These are phyloP conservation scores for Drosophila hamatofila DNA, from an alignment of 2,888 invertebrate genomes.

Conservation along the genomic window DNA sequence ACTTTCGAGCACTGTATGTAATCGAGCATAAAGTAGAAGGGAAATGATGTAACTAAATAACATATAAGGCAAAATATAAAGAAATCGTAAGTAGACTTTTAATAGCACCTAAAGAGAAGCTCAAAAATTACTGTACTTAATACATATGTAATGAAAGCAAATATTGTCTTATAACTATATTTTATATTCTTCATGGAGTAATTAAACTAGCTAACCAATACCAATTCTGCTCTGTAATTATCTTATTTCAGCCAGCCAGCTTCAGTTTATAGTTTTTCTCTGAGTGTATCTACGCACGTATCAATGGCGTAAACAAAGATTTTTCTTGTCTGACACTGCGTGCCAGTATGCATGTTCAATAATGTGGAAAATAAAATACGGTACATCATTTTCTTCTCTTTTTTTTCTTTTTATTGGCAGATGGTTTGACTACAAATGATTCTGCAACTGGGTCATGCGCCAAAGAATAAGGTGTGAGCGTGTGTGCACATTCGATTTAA, in stretches of 20 bases:
- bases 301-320: slow-evolving; percentile 63
- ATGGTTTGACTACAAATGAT: slow-evolving; percentile 43
- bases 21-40: slow-evolving; percentile 31
- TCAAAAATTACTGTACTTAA: too few species aligned
- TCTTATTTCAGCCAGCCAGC: neutral
- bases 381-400: slow-evolving; percentile 46
- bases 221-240: too few species aligned
- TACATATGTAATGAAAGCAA: too few species aligned
- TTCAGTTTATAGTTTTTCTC: neutral
- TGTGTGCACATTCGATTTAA: slow-evolving; percentile 15
- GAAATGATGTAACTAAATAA: slow-evolving; percentile 71
- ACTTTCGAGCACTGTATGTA: slow-evolving; percentile 30
- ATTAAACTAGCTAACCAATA: too few species aligned
- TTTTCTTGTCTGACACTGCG: slow-evolving; percentile 39
- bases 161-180: too few species aligned
- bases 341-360: slow-evolving; percentile 24
- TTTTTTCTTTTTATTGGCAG: slow-evolving; percentile 42
- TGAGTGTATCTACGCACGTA: slow-evolving; percentile 35
- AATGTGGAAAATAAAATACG: slow-evolving; percentile 44
- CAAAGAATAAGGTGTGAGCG: slow-evolving; percentile 24
- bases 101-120: too few species aligned
- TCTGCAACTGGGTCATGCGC: slow-evolving; percentile 61
- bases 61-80: neutral
- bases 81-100: slow-evolving; percentile 8
- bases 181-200: too few species aligned